Evolutionary conservation across 2,888 invertebrate genomes (phyloP).

Genomic region (Lasioglossum pauxillum): DNA sequence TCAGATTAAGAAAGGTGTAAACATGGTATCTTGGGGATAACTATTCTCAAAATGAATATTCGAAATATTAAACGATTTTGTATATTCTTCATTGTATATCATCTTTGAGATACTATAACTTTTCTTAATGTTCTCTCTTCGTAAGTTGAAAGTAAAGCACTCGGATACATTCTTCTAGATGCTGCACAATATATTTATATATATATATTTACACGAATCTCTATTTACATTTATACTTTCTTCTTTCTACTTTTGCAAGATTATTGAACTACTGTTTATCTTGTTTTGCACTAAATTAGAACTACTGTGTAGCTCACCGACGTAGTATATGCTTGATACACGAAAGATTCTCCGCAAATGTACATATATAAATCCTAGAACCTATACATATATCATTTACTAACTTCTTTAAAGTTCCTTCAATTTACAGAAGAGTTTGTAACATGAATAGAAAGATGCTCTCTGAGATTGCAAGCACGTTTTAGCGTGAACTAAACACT

Average conservation of each 20-base stretch:
- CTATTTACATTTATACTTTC: constrained; percentile 61
- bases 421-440: constrained; percentile 29
- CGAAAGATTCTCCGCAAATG: constrained; percentile 36
- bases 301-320: constrained; percentile 77
- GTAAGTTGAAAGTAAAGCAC: constrained; percentile 10
- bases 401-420: constrained; percentile 40
- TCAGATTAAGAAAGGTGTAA: neutral
- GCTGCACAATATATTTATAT: constrained; percentile 30
- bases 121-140: constrained; percentile 3
- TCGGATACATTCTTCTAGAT: constrained; percentile 5
- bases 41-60: neutral
- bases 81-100: neutral
- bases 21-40: neutral
- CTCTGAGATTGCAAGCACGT: constrained; percentile 16
- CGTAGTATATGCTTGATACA: constrained; percentile 73
- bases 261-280: constrained; percentile 69
- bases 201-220: constrained; percentile 59
- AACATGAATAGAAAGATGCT: constrained; percentile 33
- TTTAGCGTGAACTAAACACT: neutral
- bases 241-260: constrained; percentile 73
- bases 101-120: neutral
- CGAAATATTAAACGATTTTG: neutral
- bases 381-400: constrained; percentile 35
- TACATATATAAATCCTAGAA: constrained; percentile 40
- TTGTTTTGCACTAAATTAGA: constrained; percentile 79